These are phyloP conservation scores for Synanthedon formicaeformis DNA, from an alignment of 2,888 invertebrate species.

Conservation along the genomic window DNA sequence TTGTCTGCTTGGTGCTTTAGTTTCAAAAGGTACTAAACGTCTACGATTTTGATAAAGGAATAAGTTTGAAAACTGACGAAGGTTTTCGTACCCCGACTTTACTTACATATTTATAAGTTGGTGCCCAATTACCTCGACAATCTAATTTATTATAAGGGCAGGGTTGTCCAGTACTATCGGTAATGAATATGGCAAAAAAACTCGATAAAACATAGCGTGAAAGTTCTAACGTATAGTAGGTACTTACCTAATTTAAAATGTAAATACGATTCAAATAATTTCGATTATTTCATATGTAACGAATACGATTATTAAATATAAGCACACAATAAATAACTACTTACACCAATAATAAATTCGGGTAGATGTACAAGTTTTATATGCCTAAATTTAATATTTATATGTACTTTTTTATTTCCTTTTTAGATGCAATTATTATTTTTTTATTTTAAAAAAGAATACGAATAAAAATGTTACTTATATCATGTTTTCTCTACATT, in stretches of 20 bases:
- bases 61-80: too few relatives aligned
- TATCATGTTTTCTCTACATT: neutral
- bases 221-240: constrained; percentile 5
- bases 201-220: constrained; percentile 3
- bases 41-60: too few relatives aligned
- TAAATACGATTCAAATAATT: constrained; percentile 19
- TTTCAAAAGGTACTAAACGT: too few relatives aligned
- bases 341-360: constrained; percentile 20
- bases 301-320: constrained; percentile 9
- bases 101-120: too few relatives aligned
- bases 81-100: too few relatives aligned
- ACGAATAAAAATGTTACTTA: neutral
- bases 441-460: neutral
- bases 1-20: too few relatives aligned
- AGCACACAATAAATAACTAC: constrained; percentile 21
- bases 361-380: constrained; percentile 20
- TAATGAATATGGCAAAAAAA: neutral
- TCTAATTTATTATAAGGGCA: too few relatives aligned
- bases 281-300: constrained; percentile 13
- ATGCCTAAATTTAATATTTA: constrained; percentile 12
- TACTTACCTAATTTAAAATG: constrained; percentile 6
- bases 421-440: neutral
- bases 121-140: too few relatives aligned
- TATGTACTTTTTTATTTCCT: neutral
- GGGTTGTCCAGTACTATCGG: too few relatives aligned